Conservation (phyloP, 2,113 vertebrate genomes). For the Equus quagga region DNA sequence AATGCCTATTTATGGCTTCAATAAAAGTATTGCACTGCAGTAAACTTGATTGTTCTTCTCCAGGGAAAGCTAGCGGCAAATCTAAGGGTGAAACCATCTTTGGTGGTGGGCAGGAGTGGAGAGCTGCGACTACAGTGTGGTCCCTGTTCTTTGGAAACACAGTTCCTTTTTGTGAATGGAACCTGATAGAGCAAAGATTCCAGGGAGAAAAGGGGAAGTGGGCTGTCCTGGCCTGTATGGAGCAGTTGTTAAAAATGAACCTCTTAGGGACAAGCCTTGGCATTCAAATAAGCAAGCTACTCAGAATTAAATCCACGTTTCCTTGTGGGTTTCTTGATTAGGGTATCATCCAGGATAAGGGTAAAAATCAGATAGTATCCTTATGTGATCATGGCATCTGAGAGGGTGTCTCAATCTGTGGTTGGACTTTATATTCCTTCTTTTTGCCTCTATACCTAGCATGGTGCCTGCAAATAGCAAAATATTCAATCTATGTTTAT, state of each 20-base stretch:
- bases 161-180: neutral
- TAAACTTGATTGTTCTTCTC: neutral
- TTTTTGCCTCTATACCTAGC: neutral
- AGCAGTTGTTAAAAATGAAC: neutral
- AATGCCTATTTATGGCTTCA: neutral
- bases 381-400: neutral
- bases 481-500: neutral
- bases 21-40: neutral
- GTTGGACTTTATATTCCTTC: neutral
- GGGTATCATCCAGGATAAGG: neutral
- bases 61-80: neutral
- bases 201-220: neutral
- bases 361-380: neutral
- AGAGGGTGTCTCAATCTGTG: neutral
- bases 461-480: neutral
- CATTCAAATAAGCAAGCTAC: conserved; percentile 9
- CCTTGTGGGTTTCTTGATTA: neutral
- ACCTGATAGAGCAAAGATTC: neutral
- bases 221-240: neutral
- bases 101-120: neutral
- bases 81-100: neutral
- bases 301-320: conserved; percentile 35
- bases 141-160: neutral
- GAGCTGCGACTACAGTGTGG: neutral
- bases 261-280: neutral